Conservation (phyloP, 1,140 invertebrate species). For the Drosophila subpulchrella region DNA sequence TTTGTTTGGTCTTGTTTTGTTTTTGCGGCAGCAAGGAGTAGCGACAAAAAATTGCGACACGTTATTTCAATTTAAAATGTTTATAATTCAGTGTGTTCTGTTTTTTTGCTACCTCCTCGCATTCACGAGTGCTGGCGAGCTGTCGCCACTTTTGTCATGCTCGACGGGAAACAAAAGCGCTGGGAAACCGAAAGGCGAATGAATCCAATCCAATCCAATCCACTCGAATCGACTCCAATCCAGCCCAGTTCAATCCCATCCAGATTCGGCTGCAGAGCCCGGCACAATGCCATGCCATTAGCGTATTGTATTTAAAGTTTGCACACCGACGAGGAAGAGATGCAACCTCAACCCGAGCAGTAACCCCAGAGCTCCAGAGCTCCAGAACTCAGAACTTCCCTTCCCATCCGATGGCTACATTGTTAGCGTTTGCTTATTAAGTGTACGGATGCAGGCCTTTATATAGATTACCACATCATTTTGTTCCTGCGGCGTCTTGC, state of each 20-base stretch:
- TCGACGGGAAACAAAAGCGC: conserved; percentile 57
- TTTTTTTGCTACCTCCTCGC: conserved; percentile 38
- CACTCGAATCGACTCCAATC: conserved; percentile 25
- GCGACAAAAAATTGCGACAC: conserved; percentile 80
- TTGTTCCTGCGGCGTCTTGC: conserved; percentile 56
- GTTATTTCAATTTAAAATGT: conserved; percentile 84
- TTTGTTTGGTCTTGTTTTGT: conserved; percentile 21
- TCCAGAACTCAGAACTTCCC: not conserved
- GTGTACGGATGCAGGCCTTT: conserved; percentile 43
- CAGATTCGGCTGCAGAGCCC: conserved; percentile 27
- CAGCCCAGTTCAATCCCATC: conserved; percentile 40
- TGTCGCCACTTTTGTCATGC: conserved; percentile 70
- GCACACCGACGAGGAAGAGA: not conserved
- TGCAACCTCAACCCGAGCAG: conserved; percentile 15
- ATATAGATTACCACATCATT: conserved; percentile 57
- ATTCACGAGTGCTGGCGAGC: conserved; percentile 38
- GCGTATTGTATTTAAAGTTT: conserved; percentile 53
- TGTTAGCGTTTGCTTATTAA: conserved; percentile 53
- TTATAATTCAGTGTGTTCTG: conserved; percentile 80
- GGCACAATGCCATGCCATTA: conserved; percentile 49
- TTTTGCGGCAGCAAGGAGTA: conserved; percentile 44
- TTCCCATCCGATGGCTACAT: conserved; percentile 16
- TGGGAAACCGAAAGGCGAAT: conserved; percentile 49
- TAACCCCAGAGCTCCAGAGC: not conserved
- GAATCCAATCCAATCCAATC: conserved; percentile 24